Evolutionary conservation across 2,888 invertebrate species (phyloP).

Genomic region (Microchrysa polita): DNA sequence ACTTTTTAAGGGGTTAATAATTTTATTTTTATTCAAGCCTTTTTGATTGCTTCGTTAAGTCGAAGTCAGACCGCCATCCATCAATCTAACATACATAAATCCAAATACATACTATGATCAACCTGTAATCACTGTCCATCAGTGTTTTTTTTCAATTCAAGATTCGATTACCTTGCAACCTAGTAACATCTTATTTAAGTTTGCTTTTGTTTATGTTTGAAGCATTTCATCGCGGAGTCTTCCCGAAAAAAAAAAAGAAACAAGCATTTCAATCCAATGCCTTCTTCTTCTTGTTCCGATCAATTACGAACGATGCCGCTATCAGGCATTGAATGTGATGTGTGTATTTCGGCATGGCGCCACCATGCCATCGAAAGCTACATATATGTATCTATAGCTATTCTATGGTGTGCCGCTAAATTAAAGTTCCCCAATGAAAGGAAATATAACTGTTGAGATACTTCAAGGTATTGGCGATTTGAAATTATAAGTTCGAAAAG

Average conservation of each 20-base stretch:
- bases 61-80: too few species aligned
- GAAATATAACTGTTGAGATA: constrained; percentile 42
- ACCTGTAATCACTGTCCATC: not conserved
- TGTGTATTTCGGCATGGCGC: not conserved
- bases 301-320: not conserved
- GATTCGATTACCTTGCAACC: too few species aligned
- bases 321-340: too few species aligned
- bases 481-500: constrained; percentile 3
- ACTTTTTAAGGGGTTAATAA: too few species aligned
- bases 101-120: too few species aligned
- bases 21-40: too few species aligned
- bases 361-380: not conserved
- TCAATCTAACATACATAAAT: too few species aligned
- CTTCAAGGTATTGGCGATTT: constrained; percentile 32
- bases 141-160: not conserved
- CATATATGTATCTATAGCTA: too few species aligned
- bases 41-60: too few species aligned
- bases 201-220: too few species aligned
- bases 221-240: not conserved
- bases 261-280: constrained; percentile 26
- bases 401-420: too few species aligned
- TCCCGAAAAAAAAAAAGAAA: not conserved
- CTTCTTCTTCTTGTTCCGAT: constrained; percentile 35
- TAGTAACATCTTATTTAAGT: too few species aligned
- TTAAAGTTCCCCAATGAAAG: constrained; percentile 36